Base-by-base conservation (phyloP, 2,888 invertebrate species). In the Fragum fragum region DNA sequence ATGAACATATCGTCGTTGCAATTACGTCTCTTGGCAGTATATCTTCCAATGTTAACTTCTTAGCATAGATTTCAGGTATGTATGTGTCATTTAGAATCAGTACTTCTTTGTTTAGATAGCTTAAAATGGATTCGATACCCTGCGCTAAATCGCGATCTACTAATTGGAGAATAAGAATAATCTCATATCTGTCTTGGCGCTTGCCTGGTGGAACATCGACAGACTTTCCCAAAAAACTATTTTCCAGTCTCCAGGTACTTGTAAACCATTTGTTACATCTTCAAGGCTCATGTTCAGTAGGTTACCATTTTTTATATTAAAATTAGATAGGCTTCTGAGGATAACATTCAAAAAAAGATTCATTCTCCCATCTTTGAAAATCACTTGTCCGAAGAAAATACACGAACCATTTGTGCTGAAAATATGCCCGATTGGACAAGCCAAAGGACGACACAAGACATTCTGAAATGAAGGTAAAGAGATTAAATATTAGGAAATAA, bases 371-470 rank as follows among this genome's bases (percentile, higher is more conserved):
- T 11, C 23, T 7, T 9, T 23, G 23, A 18, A 66, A 1, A 66
- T 14, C 3, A 16, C 14, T n/a, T 36, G 2, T 7, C 32, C 29
- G 32, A 36, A 11, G n/a, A 42, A 66, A 14, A 39, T 66, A 42
- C 66, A 66, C n/a, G 36, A n/a, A 16, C 66, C 42, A 26, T 66
- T 32, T 11, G 1, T 32, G 36, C 23, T n/a, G 7, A 32, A n/a
- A 23, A 66, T n/a, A 14, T 66, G 42, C 11, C 66, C 66, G 21
- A 39, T 16, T 5, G 66, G 66, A 23, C 66, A 66, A 9, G 42
- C 1, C 23, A 66, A 16, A 18, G 23, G 39, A 16, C 42, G 21
- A 42, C 66, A 66, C 23, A 2, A 5, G 9, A 7, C 26, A 26
- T 26, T 18, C 57, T 57, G 57, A 47, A 47, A 36, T 18, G 14